Conservation (phyloP, 1,140 invertebrate genomes). For the Drosophila sucinea region DNA sequence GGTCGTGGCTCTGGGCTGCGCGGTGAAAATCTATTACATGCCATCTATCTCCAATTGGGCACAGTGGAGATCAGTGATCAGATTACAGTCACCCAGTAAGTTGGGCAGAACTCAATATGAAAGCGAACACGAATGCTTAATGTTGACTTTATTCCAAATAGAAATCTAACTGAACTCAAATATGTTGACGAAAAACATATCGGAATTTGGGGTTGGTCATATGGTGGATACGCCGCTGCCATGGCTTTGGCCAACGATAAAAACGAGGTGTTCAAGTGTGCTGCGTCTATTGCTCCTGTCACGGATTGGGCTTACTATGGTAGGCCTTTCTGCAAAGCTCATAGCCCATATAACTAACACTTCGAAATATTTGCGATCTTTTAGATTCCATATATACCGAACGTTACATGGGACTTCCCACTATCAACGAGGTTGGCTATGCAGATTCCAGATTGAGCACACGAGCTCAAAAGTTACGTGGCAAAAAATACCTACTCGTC, state of each 20-base stretch:
- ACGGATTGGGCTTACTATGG: slow-evolving; percentile 95
- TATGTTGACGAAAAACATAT: slow-evolving; percentile 89
- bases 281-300: slow-evolving; percentile 96
- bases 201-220: slow-evolving; percentile 96
- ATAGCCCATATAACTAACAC: not conserved
- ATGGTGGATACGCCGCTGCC: slow-evolving; percentile 94
- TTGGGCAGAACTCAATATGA: not conserved
- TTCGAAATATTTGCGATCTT: slow-evolving; percentile 57
- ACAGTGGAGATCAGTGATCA: slow-evolving; percentile 95
- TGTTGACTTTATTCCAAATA: slow-evolving; percentile 65
- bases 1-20: slow-evolving; percentile 93
- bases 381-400: slow-evolving; percentile 98
- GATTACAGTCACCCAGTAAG: slow-evolving; percentile 84
- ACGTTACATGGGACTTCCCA: slow-evolving; percentile 95
- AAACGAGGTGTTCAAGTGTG: slow-evolving; percentile 91
- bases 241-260: slow-evolving; percentile 91
- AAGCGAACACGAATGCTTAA: no score
- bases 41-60: slow-evolving; percentile 92
- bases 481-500: slow-evolving; percentile 92
- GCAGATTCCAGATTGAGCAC: slow-evolving; percentile 89
- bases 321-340: slow-evolving; percentile 78
- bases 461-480: slow-evolving; percentile 87
- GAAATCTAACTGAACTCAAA: slow-evolving; percentile 85
- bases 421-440: slow-evolving; percentile 91
- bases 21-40: slow-evolving; percentile 92